Percentiles rank a stretch among this genome's conserved stretches.
Evolutionary conservation across 1,140 invertebrate genomes (phyloP).

Genomic region (Lucilia sericata): DNA sequence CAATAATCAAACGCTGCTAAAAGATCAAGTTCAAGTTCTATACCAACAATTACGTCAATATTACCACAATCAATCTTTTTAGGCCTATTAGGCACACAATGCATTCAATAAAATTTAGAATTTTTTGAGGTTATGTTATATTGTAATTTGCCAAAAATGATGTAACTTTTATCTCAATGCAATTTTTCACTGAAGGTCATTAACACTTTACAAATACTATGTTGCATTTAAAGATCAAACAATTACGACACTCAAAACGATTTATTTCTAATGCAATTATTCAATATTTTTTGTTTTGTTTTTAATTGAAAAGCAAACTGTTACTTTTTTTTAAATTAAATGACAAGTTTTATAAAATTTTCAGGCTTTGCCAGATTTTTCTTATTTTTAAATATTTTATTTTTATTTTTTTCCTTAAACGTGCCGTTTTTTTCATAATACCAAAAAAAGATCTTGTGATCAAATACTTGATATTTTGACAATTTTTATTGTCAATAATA

Average conservation of each 20-base stretch:
- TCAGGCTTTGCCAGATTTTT: no score
- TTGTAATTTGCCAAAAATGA: slow-evolving; percentile 52
- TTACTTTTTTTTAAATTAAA: neutral
- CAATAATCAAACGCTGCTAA: neutral
- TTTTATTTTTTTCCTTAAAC: no score
- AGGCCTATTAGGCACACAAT: neutral
- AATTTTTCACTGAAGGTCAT: slow-evolving; percentile 36
- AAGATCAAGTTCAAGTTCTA: slow-evolving; percentile 11
- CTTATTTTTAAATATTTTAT: no score
- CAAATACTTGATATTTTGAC: neutral
- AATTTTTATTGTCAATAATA: neutral
- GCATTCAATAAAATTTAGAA: neutral
- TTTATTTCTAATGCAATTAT: neutral
- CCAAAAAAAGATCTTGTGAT: neutral
- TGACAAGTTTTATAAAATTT: neutral
- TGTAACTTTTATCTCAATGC: slow-evolving; percentile 53
- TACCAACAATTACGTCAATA: neutral
- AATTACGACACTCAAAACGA: neutral
- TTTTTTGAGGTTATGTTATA: slow-evolving; percentile 55
- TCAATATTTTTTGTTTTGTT: neutral
- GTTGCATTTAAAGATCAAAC: neutral
- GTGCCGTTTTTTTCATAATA: no score
- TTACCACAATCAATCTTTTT: neutral
- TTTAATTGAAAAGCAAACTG: neutral
- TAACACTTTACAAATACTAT: slow-evolving; percentile 25